Conservation (phyloP, 2,113 vertebrate genomes). For the Nothoprocta pentlandii region DNA sequence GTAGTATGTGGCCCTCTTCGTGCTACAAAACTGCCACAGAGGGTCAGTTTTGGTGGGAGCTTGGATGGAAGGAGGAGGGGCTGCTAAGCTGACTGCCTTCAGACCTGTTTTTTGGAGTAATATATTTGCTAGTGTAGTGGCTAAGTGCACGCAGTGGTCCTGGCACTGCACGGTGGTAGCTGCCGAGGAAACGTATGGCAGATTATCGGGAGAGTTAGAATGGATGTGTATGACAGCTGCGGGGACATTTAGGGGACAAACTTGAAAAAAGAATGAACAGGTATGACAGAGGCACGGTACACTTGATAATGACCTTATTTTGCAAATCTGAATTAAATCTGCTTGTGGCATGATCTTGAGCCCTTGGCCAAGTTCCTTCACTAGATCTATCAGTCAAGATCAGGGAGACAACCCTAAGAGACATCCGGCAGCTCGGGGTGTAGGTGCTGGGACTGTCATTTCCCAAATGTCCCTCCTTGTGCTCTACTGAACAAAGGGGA, state of each 20-base stretch:
- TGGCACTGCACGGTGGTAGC: constrained; percentile 11
- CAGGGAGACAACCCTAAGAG: neutral
- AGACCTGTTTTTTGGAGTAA: constrained; percentile 22
- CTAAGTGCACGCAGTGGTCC: neutral
- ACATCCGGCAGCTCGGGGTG: neutral
- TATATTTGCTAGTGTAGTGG: neutral
- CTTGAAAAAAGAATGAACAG: neutral
- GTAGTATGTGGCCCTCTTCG: constrained; percentile 41
- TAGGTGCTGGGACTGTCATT: neutral
- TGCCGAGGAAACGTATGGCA: neutral
- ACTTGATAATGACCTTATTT: neutral
- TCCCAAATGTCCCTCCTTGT: neutral
- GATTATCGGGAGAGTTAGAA: neutral
- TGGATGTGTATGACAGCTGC: neutral
- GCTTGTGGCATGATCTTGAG: neutral
- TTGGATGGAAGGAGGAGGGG: constrained; percentile 29
- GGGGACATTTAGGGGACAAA: neutral
- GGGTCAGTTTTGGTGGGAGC: constrained; percentile 21
- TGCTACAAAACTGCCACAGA: constrained; percentile 33
- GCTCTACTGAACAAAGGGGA: neutral
- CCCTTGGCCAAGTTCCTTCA: neutral
- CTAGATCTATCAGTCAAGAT: neutral
- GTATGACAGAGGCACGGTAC: neutral
- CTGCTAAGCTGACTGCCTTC: constrained; percentile 15
- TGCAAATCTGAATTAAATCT: neutral